Base-by-base conservation (phyloP, 2,888 invertebrate genomes). In the Pristionchus entomophagus region DNA sequence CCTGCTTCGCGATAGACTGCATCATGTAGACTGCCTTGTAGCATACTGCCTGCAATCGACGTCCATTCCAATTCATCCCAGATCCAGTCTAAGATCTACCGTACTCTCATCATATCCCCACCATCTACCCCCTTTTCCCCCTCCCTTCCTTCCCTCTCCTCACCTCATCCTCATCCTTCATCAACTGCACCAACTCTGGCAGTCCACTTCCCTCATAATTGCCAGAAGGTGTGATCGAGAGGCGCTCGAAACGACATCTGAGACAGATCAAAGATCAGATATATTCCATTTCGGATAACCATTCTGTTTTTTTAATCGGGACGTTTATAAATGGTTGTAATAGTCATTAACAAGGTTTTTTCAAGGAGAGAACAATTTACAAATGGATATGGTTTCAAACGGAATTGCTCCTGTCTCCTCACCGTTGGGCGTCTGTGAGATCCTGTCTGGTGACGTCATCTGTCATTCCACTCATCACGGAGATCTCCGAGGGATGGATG, bases 121-220 rank as follows among this genome's bases (percentile, higher is more conserved):
- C n/a, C n/a, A n/a, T n/a, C n/a, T n/a, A n/a, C n/a, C n/a, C n/a
- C n/a, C n/a, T n/a, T n/a, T n/a, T n/a, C n/a, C n/a, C n/a, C 22
- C 14, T 49, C n/a, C 22, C 17, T 81, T 29, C 26, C 6, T 29
- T 62, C 32, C 32, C 62, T 32, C 14, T 29, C 12, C 35, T 53
- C 14, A 91, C 91, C 80, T 91, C 91, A 81, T 91, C 91, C 14
- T 85, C 86, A 85, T 92, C 92, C 45, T 89, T 91, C 86, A 92
- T 90, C 26, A 92, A 82, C 62, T 90, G 89, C 14, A 92, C 89
- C 35, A 92, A 85, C 53, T 91, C 91, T 8, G 92, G 92, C 41
- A 92, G 85, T 56, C 85, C 85, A n/a, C 73, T 73, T 29, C 29
- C 22, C 14, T 85, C 85, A 26, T 73, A 77, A 22, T 85, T 73